Base-by-base conservation (phyloP, 2,797 vertebrate genomes). In the Diceros bicornis region DNA sequence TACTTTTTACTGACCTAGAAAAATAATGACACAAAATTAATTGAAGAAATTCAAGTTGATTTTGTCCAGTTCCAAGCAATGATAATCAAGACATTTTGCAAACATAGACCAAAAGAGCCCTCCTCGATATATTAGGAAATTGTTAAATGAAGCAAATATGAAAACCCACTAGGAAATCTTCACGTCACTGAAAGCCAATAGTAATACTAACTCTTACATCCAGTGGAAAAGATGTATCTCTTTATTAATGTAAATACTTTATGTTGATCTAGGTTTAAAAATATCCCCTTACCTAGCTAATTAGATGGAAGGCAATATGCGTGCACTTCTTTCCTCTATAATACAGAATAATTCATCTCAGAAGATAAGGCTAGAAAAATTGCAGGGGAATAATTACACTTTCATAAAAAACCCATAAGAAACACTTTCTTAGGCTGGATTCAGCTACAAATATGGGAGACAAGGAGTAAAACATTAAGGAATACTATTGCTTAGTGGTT, bases 241-340 rank as follows among this genome's bases (percentile, higher is more conserved):
- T n/a, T 81, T 79, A 71, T 74, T 92, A 81, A 92, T 32, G 2
- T 75, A 89, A 91, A 91, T 68, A 29, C 23, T 94, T 90, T 87
- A 83, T 66, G 86, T 94, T 92, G 37, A 94, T 92, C 52, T 61
- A 89, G 32, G 52, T 81, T 97, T 81, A 32, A 89, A 89, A 88
- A 68, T 68, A 83, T 69, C 17, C 12, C 52, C 68, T n/a, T 84
- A 71, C n/a, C 23, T 85, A 91, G 25, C 37, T 66, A 89, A 57
- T 69, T 47, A 96, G 34, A 57, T 16, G 47, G 77, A 75, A 95
- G 27, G 13, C 44, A 85, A 71, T 41, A 79, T 25, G 20, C 12
- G 77, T 23, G 61, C 34, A 89, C n/a, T 93, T 69, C 21, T 95
- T 85, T 66, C 61, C 34, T 66, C 29, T 89, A 10, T 57, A 89